Percentiles rank a stretch among this genome's conserved stretches.
Conservation (phyloP, 37 sponge, comb jelly and placozoan species). For the Aplysina aerophoba region DNA sequence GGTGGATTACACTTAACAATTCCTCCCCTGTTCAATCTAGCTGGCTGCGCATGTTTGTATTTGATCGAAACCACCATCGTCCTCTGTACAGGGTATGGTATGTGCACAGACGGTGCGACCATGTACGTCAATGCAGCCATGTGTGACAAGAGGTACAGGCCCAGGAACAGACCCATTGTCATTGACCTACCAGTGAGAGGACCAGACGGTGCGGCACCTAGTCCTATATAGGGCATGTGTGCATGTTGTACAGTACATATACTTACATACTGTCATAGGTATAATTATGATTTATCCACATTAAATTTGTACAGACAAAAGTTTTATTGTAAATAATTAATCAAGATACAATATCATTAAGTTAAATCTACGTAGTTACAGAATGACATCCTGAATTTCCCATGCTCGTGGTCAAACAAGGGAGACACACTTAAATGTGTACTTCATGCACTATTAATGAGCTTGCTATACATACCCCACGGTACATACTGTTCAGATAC, state of each 20-base stretch:
- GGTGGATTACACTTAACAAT: too few relatives aligned
- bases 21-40: too few relatives aligned
- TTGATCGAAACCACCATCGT: too few relatives aligned
- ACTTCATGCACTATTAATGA: not conserved
- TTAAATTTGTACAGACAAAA: too few relatives aligned
- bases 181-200: constrained; percentile 72
- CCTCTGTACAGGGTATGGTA: constrained; percentile 74
- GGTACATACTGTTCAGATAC: not conserved
- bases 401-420: not conserved
- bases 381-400: not conserved
- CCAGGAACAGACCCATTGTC: constrained; percentile 75
- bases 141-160: constrained; percentile 72
- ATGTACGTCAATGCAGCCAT: constrained; percentile 82
- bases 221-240: not conserved
- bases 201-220: too few relatives aligned
- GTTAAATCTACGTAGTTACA: not conserved
- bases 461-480: not conserved
- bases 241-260: too few relatives aligned
- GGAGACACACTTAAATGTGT: constrained; percentile 2
- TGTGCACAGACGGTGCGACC: constrained; percentile 86
- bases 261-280: not conserved
- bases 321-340: too few relatives aligned
- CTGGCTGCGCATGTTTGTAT: too few relatives aligned
- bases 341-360: not conserved
- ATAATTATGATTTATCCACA: not conserved